Percentiles rank a stretch among this genome's conserved stretches.
Conservation (phyloP, 2,888 invertebrate genomes). For the Apamea crenata region DNA sequence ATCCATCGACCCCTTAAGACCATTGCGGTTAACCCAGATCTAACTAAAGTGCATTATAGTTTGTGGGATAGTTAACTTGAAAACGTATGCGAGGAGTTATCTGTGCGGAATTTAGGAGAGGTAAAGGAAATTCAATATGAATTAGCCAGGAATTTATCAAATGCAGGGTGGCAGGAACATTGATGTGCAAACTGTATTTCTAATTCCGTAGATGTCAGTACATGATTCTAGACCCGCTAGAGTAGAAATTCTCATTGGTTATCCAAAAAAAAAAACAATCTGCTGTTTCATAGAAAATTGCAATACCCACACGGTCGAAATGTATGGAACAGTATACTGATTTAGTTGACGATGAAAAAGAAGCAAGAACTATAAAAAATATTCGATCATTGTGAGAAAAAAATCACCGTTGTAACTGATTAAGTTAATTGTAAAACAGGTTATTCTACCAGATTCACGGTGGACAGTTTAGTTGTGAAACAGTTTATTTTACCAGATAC, state of each 20-base stretch:
- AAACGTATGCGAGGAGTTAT: slow-evolving; percentile 8
- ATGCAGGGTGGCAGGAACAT: not conserved
- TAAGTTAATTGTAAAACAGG: not conserved
- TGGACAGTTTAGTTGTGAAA: not conserved
- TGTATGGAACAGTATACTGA: not conserved
- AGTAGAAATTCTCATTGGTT: too few relatives aligned
- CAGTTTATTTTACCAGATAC: not conserved
- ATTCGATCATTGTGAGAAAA: not conserved
- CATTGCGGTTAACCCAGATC: slow-evolving; percentile 58
- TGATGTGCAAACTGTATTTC: too few relatives aligned
- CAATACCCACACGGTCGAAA: too few relatives aligned
- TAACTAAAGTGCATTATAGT: slow-evolving; percentile 37
- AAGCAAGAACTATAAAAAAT: not conserved
- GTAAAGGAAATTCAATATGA: not conserved
- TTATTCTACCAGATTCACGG: not conserved
- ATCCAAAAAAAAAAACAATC: too few relatives aligned
- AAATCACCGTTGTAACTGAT: not conserved
- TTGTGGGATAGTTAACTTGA: slow-evolving; percentile 11
- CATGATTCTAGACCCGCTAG: too few relatives aligned
- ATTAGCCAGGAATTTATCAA: not conserved
- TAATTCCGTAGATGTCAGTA: too few relatives aligned
- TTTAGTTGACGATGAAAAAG: not conserved
- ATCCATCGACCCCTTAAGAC: slow-evolving; percentile 48
- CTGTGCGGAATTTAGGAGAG: not conserved
- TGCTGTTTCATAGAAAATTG: too few relatives aligned